phyloP scores from a whole-genome alignment of 1,140 invertebrate genomes.

The Subanguina moxae region DNA sequence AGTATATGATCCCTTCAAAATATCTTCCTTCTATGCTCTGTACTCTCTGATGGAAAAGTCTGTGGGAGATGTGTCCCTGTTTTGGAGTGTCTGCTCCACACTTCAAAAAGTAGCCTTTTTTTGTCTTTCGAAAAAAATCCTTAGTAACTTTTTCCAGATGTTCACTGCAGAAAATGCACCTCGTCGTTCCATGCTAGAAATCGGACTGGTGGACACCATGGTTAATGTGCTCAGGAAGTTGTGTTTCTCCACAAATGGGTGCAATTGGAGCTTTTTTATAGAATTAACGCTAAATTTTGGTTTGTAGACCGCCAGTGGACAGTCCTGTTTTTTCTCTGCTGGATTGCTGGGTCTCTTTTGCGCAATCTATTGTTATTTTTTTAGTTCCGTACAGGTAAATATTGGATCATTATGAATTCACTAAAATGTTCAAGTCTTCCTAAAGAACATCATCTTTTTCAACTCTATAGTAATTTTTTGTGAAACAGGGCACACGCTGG shows the following conservation, averaged over 20 bases:
- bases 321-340: slow-evolving; percentile 37
- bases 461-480: too few relatives aligned
- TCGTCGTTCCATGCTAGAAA: slow-evolving; percentile 36
- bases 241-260: slow-evolving; percentile 8
- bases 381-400: slow-evolving; percentile 43
- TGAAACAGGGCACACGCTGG: too few relatives aligned
- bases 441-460: too few relatives aligned
- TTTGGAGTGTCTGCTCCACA: slow-evolving; percentile 49
- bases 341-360: slow-evolving; percentile 46
- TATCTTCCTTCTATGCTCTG: slow-evolving; percentile 38
- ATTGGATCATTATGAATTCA: too few relatives aligned
- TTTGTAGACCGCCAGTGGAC: slow-evolving; percentile 13
- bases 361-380: slow-evolving; percentile 25
- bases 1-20: slow-evolving; percentile 38
- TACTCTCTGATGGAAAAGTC: slow-evolving; percentile 43
- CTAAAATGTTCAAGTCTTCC: too few relatives aligned
- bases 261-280: not conserved
- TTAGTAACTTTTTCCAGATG: slow-evolving; percentile 28
- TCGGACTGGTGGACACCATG: slow-evolving; percentile 37
- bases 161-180: slow-evolving; percentile 41
- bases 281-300: not conserved
- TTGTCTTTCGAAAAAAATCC: not conserved
- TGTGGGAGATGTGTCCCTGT: slow-evolving; percentile 28
- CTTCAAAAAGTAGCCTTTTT: slow-evolving; percentile 38
- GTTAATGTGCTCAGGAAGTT: slow-evolving; percentile 38